Percentiles rank a stretch among this genome's conserved stretches.
phyloP scores from a whole-genome alignment of 2,113 vertebrate genomes.

The Toxotes chatareus region DNA sequence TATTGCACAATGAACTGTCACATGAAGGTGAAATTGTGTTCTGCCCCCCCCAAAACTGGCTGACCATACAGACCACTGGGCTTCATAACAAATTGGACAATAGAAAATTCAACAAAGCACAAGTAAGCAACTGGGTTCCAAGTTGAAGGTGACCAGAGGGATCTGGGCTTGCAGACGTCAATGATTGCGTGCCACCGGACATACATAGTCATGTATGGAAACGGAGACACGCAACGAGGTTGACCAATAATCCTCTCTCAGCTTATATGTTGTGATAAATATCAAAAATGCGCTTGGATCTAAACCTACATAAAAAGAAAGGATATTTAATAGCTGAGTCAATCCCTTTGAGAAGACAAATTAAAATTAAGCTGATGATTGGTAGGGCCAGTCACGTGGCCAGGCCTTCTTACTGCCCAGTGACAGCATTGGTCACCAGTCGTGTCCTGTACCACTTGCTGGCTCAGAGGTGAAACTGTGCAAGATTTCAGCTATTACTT shows the following conservation, averaged over 20 bases:
- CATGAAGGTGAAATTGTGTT: constrained; percentile 70
- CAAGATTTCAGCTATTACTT: constrained; percentile 83
- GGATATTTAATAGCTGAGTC: constrained; percentile 67
- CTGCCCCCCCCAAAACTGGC: constrained; percentile 55
- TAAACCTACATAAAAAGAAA: constrained; percentile 39
- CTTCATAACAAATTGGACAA: constrained; percentile 56
- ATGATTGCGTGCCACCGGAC: constrained; percentile 70
- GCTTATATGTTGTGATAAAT: constrained; percentile 79
- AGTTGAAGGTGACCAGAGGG: constrained; percentile 71
- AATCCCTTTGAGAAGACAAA: constrained; percentile 72
- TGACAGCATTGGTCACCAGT: constrained; percentile 67
- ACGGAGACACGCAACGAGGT: constrained; percentile 54
- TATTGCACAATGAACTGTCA: constrained; percentile 86
- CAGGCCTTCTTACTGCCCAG: constrained; percentile 72
- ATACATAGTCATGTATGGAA: constrained; percentile 52
- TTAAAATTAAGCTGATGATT: constrained; percentile 73
- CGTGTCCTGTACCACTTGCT: constrained; percentile 76
- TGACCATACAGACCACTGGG: constrained; percentile 55
- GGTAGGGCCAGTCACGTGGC: constrained; percentile 71
- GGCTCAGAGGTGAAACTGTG: constrained; percentile 87
- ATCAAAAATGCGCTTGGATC: constrained; percentile 60
- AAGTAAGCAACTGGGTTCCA: constrained; percentile 60
- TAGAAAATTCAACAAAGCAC: constrained; percentile 68
- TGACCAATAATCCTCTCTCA: constrained; percentile 75
- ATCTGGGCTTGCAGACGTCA: constrained; percentile 61